Percentiles rank a stretch among this genome's conserved stretches.
These are phyloP conservation scores for Mesocentrotus franciscanus DNA, from an alignment of 53 echinoderm and acorn worm genomes.

Conservation along the genomic window DNA sequence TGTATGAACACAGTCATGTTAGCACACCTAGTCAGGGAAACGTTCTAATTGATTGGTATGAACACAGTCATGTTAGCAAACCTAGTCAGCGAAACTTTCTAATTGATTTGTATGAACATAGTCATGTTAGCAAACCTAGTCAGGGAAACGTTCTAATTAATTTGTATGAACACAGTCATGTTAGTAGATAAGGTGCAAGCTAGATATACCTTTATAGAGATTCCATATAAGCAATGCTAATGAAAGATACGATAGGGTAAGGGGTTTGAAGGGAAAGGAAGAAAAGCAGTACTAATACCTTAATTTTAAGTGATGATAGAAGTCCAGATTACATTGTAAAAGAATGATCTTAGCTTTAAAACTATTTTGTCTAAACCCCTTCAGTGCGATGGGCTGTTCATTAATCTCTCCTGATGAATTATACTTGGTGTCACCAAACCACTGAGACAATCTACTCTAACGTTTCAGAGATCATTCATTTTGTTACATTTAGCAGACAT, in stretches of 20 bases:
- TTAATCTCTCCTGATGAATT: too few relatives aligned
- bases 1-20: too few relatives aligned
- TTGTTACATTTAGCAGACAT: neutral
- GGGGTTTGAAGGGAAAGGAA: neutral
- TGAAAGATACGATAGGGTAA: neutral
- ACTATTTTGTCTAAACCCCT: too few relatives aligned
- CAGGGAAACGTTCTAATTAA: neutral
- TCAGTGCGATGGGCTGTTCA: too few relatives aligned
- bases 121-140: neutral
- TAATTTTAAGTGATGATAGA: neutral
- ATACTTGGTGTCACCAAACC: neutral
- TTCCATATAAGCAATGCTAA: conserved; percentile 62
- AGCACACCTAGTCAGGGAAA: too few relatives aligned
- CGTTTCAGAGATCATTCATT: neutral
- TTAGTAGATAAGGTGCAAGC: neutral
- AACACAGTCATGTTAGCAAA: neutral
- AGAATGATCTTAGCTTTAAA: neutral
- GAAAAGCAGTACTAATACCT: neutral
- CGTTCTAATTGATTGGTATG: too few relatives aligned
- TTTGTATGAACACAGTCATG: conserved; percentile 10
- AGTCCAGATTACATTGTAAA: neutral
- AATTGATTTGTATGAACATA: neutral
- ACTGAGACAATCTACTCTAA: neutral
- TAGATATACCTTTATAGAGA: conserved; percentile 44
- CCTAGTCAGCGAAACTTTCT: neutral